These are phyloP conservation scores for Arnoldichthys spilopterus DNA, from an alignment of 2,797 vertebrate species.

Conservation along the genomic window DNA sequence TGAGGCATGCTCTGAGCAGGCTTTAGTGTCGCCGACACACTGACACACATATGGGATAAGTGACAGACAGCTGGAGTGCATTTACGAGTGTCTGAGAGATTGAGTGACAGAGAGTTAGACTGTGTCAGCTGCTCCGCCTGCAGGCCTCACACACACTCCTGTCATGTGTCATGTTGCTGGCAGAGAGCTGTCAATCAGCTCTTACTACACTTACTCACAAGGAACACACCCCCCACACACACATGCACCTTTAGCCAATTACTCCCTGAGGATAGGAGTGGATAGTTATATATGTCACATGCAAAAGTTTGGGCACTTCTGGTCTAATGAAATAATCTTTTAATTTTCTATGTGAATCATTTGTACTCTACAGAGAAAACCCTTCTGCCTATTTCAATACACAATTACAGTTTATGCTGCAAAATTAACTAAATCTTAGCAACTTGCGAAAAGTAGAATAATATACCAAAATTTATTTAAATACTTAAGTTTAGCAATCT, in stretches of 20 bases:
- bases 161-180: slow-evolving; percentile 78
- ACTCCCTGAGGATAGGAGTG: too few relatives aligned
- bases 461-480: too few relatives aligned
- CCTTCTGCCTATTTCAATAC: too few relatives aligned
- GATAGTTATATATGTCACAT: too few relatives aligned
- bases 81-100: background rate
- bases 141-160: slow-evolving; percentile 47
- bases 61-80: slow-evolving; percentile 55
- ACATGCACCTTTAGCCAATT: background rate
- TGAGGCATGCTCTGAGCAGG: background rate
- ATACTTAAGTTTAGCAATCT: too few relatives aligned
- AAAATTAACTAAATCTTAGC: too few relatives aligned
- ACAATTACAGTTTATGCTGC: too few relatives aligned
- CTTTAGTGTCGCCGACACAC: background rate
- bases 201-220: slow-evolving; percentile 79
- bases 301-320: too few relatives aligned
- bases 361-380: too few relatives aligned
- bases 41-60: slow-evolving; percentile 2
- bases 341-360: too few relatives aligned
- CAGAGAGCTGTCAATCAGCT: slow-evolving; percentile 68
- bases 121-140: slow-evolving; percentile 60
- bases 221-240: slow-evolving; percentile 82
- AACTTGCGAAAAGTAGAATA: too few relatives aligned
- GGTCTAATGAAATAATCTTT: too few relatives aligned
- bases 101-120: slow-evolving; percentile 48